Evolutionary conservation across 2,888 invertebrate species (phyloP), one percentile per base, ranked within the genome.

Genomic region (Stenichneumon culpator): DNA sequence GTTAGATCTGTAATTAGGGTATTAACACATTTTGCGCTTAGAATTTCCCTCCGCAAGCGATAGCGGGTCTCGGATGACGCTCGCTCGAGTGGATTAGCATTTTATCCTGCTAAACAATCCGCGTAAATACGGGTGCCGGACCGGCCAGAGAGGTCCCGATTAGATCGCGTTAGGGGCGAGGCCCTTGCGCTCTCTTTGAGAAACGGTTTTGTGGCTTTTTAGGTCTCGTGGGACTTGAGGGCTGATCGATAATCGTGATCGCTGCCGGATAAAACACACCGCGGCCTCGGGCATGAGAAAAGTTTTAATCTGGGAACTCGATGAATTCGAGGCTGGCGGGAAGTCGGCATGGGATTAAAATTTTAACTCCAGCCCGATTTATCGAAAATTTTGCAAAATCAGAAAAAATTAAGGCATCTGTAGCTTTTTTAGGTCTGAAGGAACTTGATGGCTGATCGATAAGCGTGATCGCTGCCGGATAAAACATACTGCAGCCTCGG

Each of bases 41-140:
- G 81, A 84, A 79, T 82, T 84, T 84, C 78, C 81, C 82, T 82
- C 79, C 79, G 78, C 39, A 54, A 77, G 72, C 80, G 73, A 84
- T 79, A 54, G 67, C 47, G 32, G 50, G 39, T 75, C 36, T 22
- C 54, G 7, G 67, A 80, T 72, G 72, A 72, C 72, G 72, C 25
- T 63, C 32, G 67, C 50, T 63, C 47, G 39, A 22, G 44, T 19
- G 65, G 77, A 85, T 85, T 85, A 80, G 77, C 85, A 85, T 85
- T 82, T 85, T 80, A 80, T 80, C 50, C 85, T 80, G 79, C 77
- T 77, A 68, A 80, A 79, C 50, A 72, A 32, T 67, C n/a, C 44
- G 63, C 60, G 72, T 77, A 73, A 80, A 85, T 44, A 77, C 79
- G 70, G 74, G 67, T 50, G 69, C 65, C 28, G 79, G 63, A 32